Conservation (phyloP, 2,113 vertebrate species). For the Alaudala cheleensis region DNA sequence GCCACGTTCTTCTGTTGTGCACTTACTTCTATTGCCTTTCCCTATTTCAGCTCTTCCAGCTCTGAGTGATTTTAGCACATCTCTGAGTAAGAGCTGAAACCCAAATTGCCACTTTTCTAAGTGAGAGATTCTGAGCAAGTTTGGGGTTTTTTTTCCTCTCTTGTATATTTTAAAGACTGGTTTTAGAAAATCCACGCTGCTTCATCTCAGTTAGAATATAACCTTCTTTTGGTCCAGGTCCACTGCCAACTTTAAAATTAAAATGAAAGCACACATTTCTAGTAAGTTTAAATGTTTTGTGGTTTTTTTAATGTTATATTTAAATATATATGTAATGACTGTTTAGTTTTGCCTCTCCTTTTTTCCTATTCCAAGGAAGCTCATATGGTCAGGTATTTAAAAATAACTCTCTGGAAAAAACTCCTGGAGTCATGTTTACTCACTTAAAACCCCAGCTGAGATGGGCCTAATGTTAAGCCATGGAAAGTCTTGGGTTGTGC, state of each 20-base stretch:
- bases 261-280: conserved; percentile 23
- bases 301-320: conserved; percentile 47
- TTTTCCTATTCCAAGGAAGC: conserved; percentile 54
- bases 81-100: conserved; percentile 65
- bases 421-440: not conserved
- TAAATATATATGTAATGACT: conserved; percentile 39
- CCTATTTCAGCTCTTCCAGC: conserved; percentile 13
- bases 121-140: conserved; percentile 1
- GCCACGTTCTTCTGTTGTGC: not conserved
- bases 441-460: not conserved
- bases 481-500: not conserved
- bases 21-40: not conserved
- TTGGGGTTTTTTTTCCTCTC: fast-evolving
- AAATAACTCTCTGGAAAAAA: conserved; percentile 43
- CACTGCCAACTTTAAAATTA: conserved; percentile 49
- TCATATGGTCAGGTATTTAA: conserved; percentile 49
- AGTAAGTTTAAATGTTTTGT: conserved; percentile 44
- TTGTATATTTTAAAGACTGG: not conserved
- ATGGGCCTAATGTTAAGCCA: not conserved
- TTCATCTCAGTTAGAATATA: conserved; percentile 47
- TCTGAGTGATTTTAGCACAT: conserved; percentile 60
- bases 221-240: not conserved
- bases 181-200: not conserved
- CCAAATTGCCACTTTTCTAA: conserved; percentile 57
- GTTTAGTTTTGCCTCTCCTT: conserved; percentile 39